These are phyloP conservation scores for Rhingia campestris DNA, from an alignment of 2,888 invertebrate species.

Conservation along the genomic window DNA sequence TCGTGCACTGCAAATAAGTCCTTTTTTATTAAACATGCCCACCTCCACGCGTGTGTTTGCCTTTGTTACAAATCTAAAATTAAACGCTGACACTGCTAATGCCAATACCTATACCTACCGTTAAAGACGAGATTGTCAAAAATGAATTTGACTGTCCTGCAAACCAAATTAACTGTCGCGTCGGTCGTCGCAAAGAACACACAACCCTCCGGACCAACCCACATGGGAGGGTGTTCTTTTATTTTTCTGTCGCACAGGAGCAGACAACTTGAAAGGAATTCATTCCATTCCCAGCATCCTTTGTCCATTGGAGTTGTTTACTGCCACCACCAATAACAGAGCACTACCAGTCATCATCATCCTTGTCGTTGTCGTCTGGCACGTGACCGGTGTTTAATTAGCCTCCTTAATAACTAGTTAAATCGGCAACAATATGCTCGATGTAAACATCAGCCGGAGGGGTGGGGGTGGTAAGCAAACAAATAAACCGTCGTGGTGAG, in stretches of 20 bases:
- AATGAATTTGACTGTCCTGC: not conserved
- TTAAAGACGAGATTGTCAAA: not conserved
- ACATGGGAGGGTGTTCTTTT: conserved; percentile 30
- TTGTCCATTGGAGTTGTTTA: conserved; percentile 62
- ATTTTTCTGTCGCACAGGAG: conserved; percentile 38
- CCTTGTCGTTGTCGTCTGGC: conserved; percentile 53
- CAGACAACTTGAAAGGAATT: conserved; percentile 62
- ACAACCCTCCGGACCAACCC: conserved; percentile 30
- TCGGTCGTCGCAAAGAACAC: not conserved
- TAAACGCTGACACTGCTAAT: conserved; percentile 35
- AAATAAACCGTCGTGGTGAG: conserved; percentile 31
- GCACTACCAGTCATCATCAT: conserved; percentile 41
- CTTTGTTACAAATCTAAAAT: conserved; percentile 2
- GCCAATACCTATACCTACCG: no score
- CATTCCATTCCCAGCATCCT: conserved; percentile 51
- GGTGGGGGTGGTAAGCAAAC: conserved; percentile 43
- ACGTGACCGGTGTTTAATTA: conserved; percentile 77
- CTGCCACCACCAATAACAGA: conserved; percentile 65
- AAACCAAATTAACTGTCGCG: conserved; percentile 27
- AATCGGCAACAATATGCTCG: conserved; percentile 73
- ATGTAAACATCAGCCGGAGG: conserved; percentile 65
- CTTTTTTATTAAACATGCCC: no score
- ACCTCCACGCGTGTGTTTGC: not conserved
- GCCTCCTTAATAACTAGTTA: conserved; percentile 75
- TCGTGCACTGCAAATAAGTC: no score